A percentile compares a stretch with the other conserved stretches of the same genome.
Conservation (phyloP, 2,797 vertebrate species). For the Periophthalmus magnuspinnatus region DNA sequence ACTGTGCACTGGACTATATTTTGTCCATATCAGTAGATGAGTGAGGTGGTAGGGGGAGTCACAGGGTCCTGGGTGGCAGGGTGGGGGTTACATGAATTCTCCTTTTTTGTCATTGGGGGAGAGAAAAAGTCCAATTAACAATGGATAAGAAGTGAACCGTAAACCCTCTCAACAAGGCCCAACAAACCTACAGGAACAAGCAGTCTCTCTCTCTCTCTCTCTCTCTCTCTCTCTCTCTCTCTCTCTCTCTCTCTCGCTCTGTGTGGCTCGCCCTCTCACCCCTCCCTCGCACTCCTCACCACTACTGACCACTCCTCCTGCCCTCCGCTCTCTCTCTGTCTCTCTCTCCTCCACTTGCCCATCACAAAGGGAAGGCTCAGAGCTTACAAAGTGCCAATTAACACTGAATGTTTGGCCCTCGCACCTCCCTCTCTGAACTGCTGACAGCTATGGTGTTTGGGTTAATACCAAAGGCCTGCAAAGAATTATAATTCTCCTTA, state of each 20-base stretch:
- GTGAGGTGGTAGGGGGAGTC: slow-evolving; percentile 51
- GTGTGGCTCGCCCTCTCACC: slow-evolving; percentile 34
- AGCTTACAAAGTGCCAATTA: slow-evolving; percentile 87
- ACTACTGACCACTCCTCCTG: slow-evolving; percentile 42
- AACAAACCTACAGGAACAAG: slow-evolving; percentile 80
- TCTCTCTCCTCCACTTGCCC: slow-evolving; percentile 59
- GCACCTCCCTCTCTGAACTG: slow-evolving; percentile 80
- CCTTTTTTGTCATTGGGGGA: slow-evolving; percentile 64
- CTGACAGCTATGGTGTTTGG: slow-evolving; percentile 86
- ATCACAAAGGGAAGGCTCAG: slow-evolving; percentile 81
- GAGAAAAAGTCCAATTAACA: slow-evolving; percentile 84
- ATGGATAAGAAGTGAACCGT: slow-evolving; percentile 86
- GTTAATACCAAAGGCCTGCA: slow-evolving; percentile 86
- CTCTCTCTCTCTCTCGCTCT: no score
- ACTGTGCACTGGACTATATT: not conserved
- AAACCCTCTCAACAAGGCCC: slow-evolving; percentile 82
- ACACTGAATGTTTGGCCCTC: slow-evolving; percentile 84
- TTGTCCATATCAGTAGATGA: slow-evolving; percentile 35
- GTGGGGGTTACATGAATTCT: slow-evolving; percentile 70
- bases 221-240: slow-evolving; percentile 57
- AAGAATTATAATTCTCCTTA: slow-evolving; percentile 84
- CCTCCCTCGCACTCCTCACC: slow-evolving; percentile 38
- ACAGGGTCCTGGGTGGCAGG: slow-evolving; percentile 65
- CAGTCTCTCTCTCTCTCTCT: slow-evolving; percentile 56
- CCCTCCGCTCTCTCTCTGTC: slow-evolving; percentile 39